Base-by-base conservation (phyloP, 1,140 invertebrate species). In the Eriosoma lanigerum region DNA sequence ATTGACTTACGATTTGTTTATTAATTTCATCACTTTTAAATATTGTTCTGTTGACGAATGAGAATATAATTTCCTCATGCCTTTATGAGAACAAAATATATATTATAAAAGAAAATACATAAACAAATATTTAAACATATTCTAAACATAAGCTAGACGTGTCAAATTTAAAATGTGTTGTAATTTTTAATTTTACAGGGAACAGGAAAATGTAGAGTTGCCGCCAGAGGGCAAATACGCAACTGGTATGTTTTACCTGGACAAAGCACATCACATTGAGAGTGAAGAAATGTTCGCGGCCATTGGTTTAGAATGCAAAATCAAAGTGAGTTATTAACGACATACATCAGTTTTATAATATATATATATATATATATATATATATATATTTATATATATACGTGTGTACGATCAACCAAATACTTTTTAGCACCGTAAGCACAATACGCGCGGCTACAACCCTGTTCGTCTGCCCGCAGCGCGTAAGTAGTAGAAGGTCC, bases 201-300 rank as follows among this genome's bases (percentile, higher is more conserved):
- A 93, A 83, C 89, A 90, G 82, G 89, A 92, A 82, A 92, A 91
- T 83, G 88, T 97, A 76, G 90, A 91, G 81, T 88, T 99, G 81
- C 97, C 98, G 5, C 87, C 90, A 38, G 90, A 91, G 83, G 96
- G 96, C 12, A 88, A 90, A 82, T 99, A 99, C 88, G 97, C 96
- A 52, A 98, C 97, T 15, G 98, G 97, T 76, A 96, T 99, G 75
- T 89, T 98, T 82, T 99, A 96, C 86, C 87, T 98, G 84, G 95
- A 97, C 84, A 92, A 93, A 84, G 88, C 92, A 17, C 92, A 94
- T 83, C 92, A 95, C 83, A 88, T 91, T 81, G 89, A 94, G 83
- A 92, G 91, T 48, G 95, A 98, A 86, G 87, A 89, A 75, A 89
- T 92, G 75, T 98, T 99, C 85, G 88, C 89, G 81, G 89, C 90